These are phyloP conservation scores for Garrulus glandarius DNA, from an alignment of 2,797 vertebrate species.

Conservation along the genomic window DNA sequence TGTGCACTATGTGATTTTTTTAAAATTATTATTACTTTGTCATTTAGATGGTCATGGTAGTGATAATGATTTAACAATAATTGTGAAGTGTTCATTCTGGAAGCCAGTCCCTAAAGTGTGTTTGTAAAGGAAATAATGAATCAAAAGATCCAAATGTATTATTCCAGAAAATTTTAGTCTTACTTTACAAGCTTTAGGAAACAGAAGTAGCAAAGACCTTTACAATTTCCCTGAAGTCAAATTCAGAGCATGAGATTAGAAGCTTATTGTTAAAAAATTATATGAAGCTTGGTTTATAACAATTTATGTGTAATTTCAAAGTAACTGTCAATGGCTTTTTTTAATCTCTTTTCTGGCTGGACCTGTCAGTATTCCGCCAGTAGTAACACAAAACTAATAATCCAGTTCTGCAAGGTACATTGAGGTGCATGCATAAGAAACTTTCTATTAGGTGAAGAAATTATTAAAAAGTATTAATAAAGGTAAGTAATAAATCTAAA, in stretches of 20 bases:
- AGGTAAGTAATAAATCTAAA: neutral
- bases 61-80: neutral
- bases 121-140: neutral
- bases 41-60: neutral
- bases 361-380: neutral
- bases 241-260: neutral
- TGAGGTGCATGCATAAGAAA: neutral
- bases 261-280: neutral
- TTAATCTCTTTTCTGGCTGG: neutral
- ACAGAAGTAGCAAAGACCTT: neutral
- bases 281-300: neutral
- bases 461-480: neutral
- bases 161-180: neutral
- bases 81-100: neutral
- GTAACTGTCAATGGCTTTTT: neutral
- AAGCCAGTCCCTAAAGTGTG: neutral
- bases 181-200: neutral
- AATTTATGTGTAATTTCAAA: neutral
- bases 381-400: neutral
- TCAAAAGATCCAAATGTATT: neutral
- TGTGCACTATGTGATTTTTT: slow-evolving; percentile 41
- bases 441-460: neutral
- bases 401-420: neutral
- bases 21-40: neutral
- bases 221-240: neutral